Percentiles rank a stretch among this genome's conserved stretches.
Evolutionary conservation across 2,888 invertebrate genomes (phyloP).

Genomic region (Apodemia duryi): DNA sequence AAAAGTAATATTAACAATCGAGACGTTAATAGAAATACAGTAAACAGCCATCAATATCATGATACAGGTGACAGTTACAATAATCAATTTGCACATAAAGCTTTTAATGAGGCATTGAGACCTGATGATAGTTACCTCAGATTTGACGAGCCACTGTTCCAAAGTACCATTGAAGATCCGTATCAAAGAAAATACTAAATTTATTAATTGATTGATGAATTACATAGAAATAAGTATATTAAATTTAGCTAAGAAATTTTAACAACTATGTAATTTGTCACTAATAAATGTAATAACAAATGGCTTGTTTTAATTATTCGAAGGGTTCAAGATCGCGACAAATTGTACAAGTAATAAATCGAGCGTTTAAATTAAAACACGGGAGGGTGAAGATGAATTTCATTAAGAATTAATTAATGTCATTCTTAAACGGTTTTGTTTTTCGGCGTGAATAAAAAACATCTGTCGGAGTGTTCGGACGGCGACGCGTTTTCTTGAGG

Average conservation of each 20-base stretch:
- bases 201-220: not conserved
- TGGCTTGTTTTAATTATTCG: slow-evolving; percentile 37
- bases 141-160: slow-evolving; percentile 67
- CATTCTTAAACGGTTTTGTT: slow-evolving; percentile 78
- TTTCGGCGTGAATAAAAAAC: slow-evolving; percentile 76
- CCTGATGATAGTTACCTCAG: slow-evolving; percentile 61
- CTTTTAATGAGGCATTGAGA: slow-evolving; percentile 55
- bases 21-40: slow-evolving; percentile 50
- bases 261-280: slow-evolving; percentile 45
- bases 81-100: slow-evolving; percentile 53
- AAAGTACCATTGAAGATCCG: slow-evolving; percentile 61
- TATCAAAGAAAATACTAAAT: slow-evolving; percentile 67
- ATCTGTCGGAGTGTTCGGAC: slow-evolving; percentile 63
- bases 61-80: slow-evolving; percentile 49
- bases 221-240: slow-evolving; percentile 3
- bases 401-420: slow-evolving; percentile 80
- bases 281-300: slow-evolving; percentile 71
- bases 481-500: slow-evolving; percentile 75
- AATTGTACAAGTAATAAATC: slow-evolving; percentile 77
- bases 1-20: slow-evolving; percentile 34
- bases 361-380: slow-evolving; percentile 74
- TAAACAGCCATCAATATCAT: slow-evolving; percentile 73
- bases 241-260: slow-evolving; percentile 20
- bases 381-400: slow-evolving; percentile 78
- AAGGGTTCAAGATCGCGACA: slow-evolving; percentile 54